Evolutionary conservation across 2,113 vertebrate genomes (phyloP), one percentile per base, ranked within the genome.

Genomic region (Centropus bengalensis): DNA sequence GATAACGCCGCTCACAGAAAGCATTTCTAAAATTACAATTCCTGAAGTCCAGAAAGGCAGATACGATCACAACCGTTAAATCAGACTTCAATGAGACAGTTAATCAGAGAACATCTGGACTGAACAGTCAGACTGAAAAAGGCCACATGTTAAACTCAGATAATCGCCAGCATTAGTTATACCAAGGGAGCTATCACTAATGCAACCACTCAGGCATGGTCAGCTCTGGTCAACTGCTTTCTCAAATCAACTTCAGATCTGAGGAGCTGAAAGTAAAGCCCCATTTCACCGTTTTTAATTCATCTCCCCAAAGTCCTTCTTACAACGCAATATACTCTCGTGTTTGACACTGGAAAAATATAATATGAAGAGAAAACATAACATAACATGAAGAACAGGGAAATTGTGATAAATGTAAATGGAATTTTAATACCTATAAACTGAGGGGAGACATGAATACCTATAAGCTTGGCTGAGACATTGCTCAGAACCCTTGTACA

Each of bases 51-150:
- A 96, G 96, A 95, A 92, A 92, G 93, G 68, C 91, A 96, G 96
- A 96, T 84, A 94, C 85, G 86, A 92, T 45, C 95, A 82, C 94
- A 91, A 86, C 94, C 91, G 69, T 93, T 94, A 96, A 95, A 95
- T 94, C 96, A 97, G 94, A 82, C 96, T 97, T 95, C 95, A 97
- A 95, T 91, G 56, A 97, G 95, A 91, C 95, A 93, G 95, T 96
- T 95, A 96, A 95, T 93, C 94, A 95, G 95, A 95, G 96, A 98
- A 97, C 97, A 98, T 98, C 97, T 98, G 97, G 97, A 95, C 84
- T 89, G 56, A 93, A 88, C 97, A 97, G 96, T 97, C 97, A 96
- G 92, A 96, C 96, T 92, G 96, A 96, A 77, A 98, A 97, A 97
- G 97, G 97, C 97, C 97, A 95, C 96, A 95, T 97, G 97, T 97